Evolutionary conservation across 1,140 invertebrate species (phyloP).

Genomic region (Reticulitermes speratus): DNA sequence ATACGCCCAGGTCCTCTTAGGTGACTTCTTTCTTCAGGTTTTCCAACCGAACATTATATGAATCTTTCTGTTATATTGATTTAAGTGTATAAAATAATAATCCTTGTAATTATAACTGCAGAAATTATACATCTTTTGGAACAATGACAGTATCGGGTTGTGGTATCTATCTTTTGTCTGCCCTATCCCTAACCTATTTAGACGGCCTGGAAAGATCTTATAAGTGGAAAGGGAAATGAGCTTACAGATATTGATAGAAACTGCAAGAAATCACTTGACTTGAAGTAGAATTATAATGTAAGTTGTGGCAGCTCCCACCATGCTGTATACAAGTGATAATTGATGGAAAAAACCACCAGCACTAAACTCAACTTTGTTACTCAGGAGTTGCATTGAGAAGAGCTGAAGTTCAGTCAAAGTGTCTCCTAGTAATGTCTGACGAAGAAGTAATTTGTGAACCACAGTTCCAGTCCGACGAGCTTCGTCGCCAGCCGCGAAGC

Average conservation of each 20-base stretch:
- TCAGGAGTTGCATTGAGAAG: conserved; percentile 3
- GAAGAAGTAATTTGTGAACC: not conserved
- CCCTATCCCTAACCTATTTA: not conserved
- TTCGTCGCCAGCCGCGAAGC: not conserved
- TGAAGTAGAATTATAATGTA: conserved; percentile 20
- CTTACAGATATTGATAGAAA: not conserved
- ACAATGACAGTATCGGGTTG: not conserved
- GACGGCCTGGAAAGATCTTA: not conserved
- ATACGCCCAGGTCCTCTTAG: too few relatives aligned
- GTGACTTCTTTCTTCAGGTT: too few relatives aligned
- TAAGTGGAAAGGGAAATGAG: not conserved
- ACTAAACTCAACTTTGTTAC: not conserved
- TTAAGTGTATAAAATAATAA: too few relatives aligned
- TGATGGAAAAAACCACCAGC: conserved; percentile 5
- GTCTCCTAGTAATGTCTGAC: not conserved
- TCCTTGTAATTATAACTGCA: too few relatives aligned
- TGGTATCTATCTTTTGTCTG: not conserved
- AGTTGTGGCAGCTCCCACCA: not conserved
- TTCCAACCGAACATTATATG: too few relatives aligned
- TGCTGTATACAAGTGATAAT: conserved; percentile 14
- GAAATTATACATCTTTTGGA: not conserved
- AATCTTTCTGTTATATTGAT: too few relatives aligned
- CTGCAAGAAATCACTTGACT: not conserved
- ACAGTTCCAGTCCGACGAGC: not conserved
- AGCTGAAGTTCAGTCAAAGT: not conserved